A percentile compares a stretch with the other conserved stretches of the same genome.
Evolutionary conservation across 2,113 vertebrate genomes (phyloP).

Genomic region (Apistogramma diplotaenia): DNA sequence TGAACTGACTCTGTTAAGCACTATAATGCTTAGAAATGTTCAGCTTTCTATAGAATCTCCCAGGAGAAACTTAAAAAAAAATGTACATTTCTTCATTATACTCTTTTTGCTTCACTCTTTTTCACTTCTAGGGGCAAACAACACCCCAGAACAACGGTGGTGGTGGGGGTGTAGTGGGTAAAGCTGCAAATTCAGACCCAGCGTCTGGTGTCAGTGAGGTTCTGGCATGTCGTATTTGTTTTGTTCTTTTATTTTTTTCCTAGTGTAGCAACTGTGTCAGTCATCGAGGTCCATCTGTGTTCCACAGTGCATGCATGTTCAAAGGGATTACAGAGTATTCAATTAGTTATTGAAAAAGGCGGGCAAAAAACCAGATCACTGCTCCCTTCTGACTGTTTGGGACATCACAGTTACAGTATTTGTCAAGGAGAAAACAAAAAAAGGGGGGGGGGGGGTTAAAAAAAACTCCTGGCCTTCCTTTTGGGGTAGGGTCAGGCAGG

Average conservation of each 20-base stretch:
- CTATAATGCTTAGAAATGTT: slow-evolving; percentile 17
- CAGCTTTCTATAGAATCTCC: neutral
- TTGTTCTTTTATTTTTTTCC: neutral
- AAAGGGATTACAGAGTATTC: slow-evolving; percentile 21
- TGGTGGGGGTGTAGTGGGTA: slow-evolving; percentile 17
- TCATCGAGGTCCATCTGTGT: slow-evolving; percentile 21
- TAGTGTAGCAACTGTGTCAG: slow-evolving; percentile 36
- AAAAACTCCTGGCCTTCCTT: slow-evolving; percentile 44
- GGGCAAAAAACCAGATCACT: slow-evolving; percentile 25
- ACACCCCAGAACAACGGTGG: neutral
- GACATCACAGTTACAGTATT: slow-evolving; percentile 45
- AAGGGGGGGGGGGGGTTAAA: neutral
- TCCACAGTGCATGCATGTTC: slow-evolving; percentile 24
- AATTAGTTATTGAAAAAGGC: slow-evolving; percentile 12
- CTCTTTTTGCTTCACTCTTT: neutral
- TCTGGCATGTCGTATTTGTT: slow-evolving; percentile 39
- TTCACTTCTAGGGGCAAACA: neutral
- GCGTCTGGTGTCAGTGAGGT: slow-evolving; percentile 43
- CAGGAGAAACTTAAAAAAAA: neutral
- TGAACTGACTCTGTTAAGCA: slow-evolving; percentile 21
- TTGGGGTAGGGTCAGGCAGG: slow-evolving; percentile 58
- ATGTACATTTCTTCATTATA: neutral
- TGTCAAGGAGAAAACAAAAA: slow-evolving; percentile 47
- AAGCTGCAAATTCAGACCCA: slow-evolving; percentile 30
- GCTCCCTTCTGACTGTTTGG: slow-evolving; percentile 33